Conservation (phyloP, 37 sponge, comb jelly and placozoan genomes). For the Haliclona indistincta region DNA sequence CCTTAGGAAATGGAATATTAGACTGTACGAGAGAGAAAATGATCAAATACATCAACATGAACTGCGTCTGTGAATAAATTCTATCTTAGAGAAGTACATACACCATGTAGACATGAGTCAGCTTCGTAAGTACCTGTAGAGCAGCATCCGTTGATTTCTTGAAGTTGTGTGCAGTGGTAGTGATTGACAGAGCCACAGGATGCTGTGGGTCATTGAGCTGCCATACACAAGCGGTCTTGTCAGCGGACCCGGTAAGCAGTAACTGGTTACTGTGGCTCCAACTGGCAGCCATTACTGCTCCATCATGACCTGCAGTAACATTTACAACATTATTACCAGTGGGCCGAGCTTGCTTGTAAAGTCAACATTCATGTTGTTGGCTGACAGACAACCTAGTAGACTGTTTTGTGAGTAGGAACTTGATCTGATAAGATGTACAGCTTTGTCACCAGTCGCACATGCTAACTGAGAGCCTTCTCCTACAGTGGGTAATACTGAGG, state of each 20-base stretch:
- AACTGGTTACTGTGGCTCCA: slow-evolving; percentile 68
- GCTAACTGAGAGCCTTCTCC: slow-evolving; percentile 55
- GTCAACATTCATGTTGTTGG: neutral
- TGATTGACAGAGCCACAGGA: too few species aligned
- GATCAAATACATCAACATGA: too few species aligned
- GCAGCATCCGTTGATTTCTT: too few species aligned
- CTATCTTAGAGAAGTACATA: too few species aligned
- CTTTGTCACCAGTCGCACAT: slow-evolving; percentile 55
- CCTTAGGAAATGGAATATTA: slow-evolving; percentile 49
- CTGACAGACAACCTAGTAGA: slow-evolving; percentile 21
- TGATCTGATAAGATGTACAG: slow-evolving; percentile 39
- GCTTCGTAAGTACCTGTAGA: too few species aligned
- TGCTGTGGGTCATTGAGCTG: too few species aligned
- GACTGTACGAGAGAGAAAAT: neutral
- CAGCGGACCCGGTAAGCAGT: slow-evolving; percentile 69
- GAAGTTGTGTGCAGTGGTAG: too few species aligned
- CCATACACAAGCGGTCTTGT: slow-evolving; percentile 80
- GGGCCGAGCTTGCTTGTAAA: too few species aligned
- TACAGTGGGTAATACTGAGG: neutral
- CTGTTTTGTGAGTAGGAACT: slow-evolving; percentile 1
- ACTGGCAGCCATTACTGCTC: slow-evolving; percentile 19
- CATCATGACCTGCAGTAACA: slow-evolving; percentile 66
- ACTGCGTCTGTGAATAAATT: too few species aligned
- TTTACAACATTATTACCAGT: neutral
- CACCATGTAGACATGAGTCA: too few species aligned